These are phyloP conservation scores for Ormyrus labotus DNA, from an alignment of 2,888 invertebrate genomes.

Conservation along the genomic window DNA sequence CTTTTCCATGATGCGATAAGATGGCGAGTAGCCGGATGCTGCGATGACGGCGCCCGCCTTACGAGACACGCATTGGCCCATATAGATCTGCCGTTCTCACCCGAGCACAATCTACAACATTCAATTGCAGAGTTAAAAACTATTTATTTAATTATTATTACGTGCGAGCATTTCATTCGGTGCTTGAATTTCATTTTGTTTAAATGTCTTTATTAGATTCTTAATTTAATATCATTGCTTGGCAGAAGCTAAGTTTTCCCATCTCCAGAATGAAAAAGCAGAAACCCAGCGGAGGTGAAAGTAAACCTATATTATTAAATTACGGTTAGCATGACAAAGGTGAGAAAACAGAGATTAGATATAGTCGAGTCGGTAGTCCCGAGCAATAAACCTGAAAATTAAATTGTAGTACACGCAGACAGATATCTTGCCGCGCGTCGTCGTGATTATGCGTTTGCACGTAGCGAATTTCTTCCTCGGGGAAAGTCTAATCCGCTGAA, in stretches of 20 bases:
- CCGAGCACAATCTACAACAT: conserved; percentile 65
- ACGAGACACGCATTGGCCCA: conserved; percentile 89
- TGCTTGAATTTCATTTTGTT: too few species aligned
- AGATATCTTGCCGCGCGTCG: neutral
- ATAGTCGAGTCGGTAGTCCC: conserved; percentile 24
- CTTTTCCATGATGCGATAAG: conserved; percentile 76
- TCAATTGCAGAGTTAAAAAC: too few species aligned
- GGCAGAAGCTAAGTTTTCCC: conserved; percentile 19
- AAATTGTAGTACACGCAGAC: conserved; percentile 41
- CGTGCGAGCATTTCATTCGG: too few species aligned
- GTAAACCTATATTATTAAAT: conserved; percentile 44
- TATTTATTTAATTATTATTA: too few species aligned
- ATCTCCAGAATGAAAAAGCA: conserved; percentile 44
- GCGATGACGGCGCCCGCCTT: conserved; percentile 80
- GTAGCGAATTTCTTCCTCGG: conserved; percentile 5
- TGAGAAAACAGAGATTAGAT: conserved; percentile 38
- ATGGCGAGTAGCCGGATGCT: conserved; percentile 80
- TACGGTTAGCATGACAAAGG: conserved; percentile 48
- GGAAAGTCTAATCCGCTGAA: too few species aligned
- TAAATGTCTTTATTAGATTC: too few species aligned
- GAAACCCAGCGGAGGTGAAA: conserved; percentile 48
- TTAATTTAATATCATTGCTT: too few species aligned
- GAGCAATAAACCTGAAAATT: conserved; percentile 48
- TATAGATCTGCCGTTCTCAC: conserved; percentile 75
- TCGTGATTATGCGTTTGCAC: conserved; percentile 14